A percentile compares a stretch with the other conserved stretches of the same genome.
These are phyloP conservation scores for Lingula anatina DNA, from an alignment of 2,888 invertebrate genomes.

Conservation along the genomic window DNA sequence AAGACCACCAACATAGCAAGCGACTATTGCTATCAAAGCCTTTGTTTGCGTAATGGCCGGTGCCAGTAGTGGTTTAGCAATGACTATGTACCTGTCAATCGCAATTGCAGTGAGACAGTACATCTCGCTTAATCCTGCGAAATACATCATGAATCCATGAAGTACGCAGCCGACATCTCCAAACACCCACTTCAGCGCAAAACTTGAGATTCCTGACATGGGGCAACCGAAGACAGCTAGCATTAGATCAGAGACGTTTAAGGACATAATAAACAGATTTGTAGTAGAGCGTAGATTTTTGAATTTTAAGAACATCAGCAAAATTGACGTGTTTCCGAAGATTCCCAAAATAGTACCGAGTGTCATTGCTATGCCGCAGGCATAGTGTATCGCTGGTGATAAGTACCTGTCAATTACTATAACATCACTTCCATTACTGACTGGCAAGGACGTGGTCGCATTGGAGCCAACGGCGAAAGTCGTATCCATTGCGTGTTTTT, in stretches of 20 bases:
- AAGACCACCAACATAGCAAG: slow-evolving; percentile 20
- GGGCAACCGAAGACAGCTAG: slow-evolving; percentile 23
- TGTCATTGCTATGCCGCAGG: too few species aligned
- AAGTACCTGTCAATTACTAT: too few species aligned
- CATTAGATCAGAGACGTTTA: slow-evolving; percentile 23
- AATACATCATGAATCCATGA: slow-evolving; percentile 32
- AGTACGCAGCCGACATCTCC: slow-evolving; percentile 21
- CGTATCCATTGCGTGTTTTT: too few species aligned
- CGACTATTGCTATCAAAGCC: slow-evolving; percentile 12
- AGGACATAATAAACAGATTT: slow-evolving; percentile 29
- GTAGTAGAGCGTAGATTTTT: slow-evolving; percentile 31
- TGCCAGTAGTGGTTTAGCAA: slow-evolving; percentile 25
- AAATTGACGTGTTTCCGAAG: too few species aligned
- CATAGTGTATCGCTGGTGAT: too few species aligned
- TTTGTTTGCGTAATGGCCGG: slow-evolving; percentile 21
- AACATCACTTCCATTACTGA: too few species aligned
- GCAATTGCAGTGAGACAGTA: slow-evolving; percentile 32
- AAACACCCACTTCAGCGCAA: slow-evolving; percentile 17
- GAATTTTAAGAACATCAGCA: too few species aligned
- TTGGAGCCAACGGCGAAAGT: too few species aligned
- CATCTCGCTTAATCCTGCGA: slow-evolving; percentile 27
- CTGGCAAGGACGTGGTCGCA: too few species aligned
- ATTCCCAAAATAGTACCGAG: too few species aligned
- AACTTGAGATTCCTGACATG: slow-evolving; percentile 13
- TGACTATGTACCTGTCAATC: slow-evolving; percentile 34